Conservation (phyloP, 1,140 invertebrate genomes). For the Catajapyx aquilonaris region DNA sequence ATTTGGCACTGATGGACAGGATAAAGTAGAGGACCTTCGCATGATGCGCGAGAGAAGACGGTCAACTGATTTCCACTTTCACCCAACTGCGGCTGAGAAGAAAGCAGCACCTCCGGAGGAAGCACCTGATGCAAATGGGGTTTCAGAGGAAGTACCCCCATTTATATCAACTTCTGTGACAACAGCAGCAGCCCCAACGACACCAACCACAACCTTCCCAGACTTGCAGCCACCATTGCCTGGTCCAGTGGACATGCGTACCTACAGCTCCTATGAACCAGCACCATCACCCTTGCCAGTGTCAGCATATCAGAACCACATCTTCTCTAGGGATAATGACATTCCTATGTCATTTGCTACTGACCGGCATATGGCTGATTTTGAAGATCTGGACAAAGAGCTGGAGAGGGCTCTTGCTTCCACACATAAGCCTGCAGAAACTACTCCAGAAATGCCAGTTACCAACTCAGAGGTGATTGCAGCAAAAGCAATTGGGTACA, state of each 20-base stretch:
- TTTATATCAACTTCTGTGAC: too few relatives aligned
- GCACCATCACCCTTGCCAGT: conserved; percentile 18
- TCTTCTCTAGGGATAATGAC: conserved; percentile 25
- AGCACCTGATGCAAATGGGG: too few relatives aligned
- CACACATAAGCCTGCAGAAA: conserved; percentile 29
- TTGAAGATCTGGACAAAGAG: conserved; percentile 57
- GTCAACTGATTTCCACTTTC: conserved; percentile 39
- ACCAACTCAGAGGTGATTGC: not conserved
- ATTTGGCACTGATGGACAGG: conserved; percentile 33
- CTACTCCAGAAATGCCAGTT: not conserved
- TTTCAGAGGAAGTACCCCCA: too few relatives aligned
- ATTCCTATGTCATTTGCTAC: conserved; percentile 34
- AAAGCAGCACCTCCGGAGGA: too few relatives aligned
- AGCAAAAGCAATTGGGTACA: too few relatives aligned
- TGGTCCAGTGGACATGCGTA: conserved; percentile 69
- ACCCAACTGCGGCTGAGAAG: too few relatives aligned
- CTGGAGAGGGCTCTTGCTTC: conserved; percentile 38
- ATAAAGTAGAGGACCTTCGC: conserved; percentile 52
- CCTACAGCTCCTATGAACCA: conserved; percentile 34
- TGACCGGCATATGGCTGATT: conserved; percentile 38
- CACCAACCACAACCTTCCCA: too few relatives aligned
- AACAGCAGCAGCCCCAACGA: too few relatives aligned
- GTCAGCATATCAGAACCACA: conserved; percentile 33
- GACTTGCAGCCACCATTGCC: conserved; percentile 48
- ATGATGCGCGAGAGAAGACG: conserved; percentile 57